Base-by-base conservation (phyloP, 2,888 invertebrate genomes). In the Rosalia funebris region DNA sequence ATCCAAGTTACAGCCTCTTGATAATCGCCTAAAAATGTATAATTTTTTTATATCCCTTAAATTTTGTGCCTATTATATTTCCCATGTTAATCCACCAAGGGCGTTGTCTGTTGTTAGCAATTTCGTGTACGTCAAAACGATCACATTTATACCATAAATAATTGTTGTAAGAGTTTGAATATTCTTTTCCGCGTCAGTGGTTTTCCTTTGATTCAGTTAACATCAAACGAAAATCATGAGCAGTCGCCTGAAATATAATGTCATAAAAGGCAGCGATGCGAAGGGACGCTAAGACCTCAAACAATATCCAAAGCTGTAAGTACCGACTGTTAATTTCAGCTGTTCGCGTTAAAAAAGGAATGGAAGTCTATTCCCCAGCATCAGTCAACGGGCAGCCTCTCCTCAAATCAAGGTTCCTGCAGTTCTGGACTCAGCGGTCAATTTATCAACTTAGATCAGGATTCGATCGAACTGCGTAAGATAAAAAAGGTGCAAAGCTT, bases 401-500 rank as follows among this genome's bases (percentile, higher is more conserved):
- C 61, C 15, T 76, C 76, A 5, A 73, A 71, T 45, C 66, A 71
- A 68, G 63, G 71, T 42, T 71, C 75, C 4, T 64, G 68, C 5
- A 74, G 76, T 7, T 72, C 71, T 50, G 61, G 67, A 55, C 41
- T 67, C 5, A 73, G 74, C 10, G 72, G 73, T n/a, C 72, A 73
- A 10, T 72, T 71, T 58, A 63, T 67, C 48, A 69, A 71, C 39
- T 56, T 77, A 34, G 77, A 78, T 74, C 83, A 86, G 69, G 89
- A 90, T 65, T 87, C 88, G 0, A 84, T 85, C n/a, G 95, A 95
- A 76, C 84, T 96, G 62, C 86, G 88, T 65, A 95, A 95, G 83
- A 95, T 96, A 69, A 95, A 95, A 81, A 91, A 91, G 83, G 90
- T 90, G 12, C 90, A 96, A 84, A 95, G 95, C 77, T 95, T 96